Conservation (phyloP, 2,888 invertebrate genomes). For the Nebria brevicollis region DNA sequence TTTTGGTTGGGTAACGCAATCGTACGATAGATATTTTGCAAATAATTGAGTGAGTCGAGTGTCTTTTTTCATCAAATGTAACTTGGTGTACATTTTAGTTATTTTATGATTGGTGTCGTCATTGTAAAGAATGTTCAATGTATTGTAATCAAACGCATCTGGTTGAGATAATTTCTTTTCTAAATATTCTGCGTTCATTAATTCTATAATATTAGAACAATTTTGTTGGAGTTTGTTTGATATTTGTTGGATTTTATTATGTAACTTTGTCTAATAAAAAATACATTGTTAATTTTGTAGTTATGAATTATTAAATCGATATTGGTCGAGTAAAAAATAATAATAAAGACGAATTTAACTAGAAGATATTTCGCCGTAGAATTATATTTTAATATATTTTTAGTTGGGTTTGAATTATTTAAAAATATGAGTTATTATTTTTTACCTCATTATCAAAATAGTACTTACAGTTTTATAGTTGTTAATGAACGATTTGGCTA, state of each 20-base stretch:
- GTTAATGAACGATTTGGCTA: constrained; percentile 58
- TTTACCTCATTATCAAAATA: constrained; percentile 13
- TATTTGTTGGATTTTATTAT: constrained; percentile 53
- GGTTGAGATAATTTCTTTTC: constrained; percentile 52
- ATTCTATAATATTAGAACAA: constrained; percentile 54
- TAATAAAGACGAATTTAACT: no score
- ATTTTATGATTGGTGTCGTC: not conserved
- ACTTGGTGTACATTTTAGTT: constrained; percentile 33
- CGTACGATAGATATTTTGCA: constrained; percentile 53
- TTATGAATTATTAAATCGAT: constrained; percentile 34
- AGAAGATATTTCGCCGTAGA: no score
- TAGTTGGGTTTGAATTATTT: no score
- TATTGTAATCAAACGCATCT: constrained; percentile 46
- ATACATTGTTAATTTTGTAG: constrained; percentile 38
- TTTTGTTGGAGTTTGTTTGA: constrained; percentile 52
- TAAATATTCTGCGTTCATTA: constrained; percentile 51
- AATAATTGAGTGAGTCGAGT: constrained; percentile 56
- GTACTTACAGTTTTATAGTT: constrained; percentile 63
- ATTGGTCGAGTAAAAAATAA: no score
- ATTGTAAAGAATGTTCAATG: constrained; percentile 52
- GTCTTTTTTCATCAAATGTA: constrained; percentile 21
- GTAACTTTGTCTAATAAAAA: constrained; percentile 59
- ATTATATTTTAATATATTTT: no score
- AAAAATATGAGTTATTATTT: no score
- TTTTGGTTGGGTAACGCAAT: constrained; percentile 51